Base-by-base conservation (phyloP, 2,113 vertebrate genomes). In the Callithrix jacchus region DNA sequence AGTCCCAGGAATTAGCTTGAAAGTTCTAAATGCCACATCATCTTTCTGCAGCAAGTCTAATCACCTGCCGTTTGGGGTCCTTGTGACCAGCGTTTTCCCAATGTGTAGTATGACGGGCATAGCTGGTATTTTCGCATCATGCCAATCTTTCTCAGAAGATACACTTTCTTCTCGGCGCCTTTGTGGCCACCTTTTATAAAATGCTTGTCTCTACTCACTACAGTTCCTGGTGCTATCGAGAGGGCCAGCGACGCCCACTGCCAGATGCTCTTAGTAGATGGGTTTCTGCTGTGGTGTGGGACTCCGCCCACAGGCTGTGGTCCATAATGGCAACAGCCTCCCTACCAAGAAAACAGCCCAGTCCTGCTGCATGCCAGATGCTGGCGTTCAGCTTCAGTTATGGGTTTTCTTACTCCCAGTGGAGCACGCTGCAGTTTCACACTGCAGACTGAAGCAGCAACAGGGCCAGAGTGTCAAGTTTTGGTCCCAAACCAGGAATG, bases 171-270 rank as follows among this genome's bases (percentile, higher is more conserved):
- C 30, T 76, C 42, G 30, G 16, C 16, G 11, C 21, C 47, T 66
- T 84, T 66, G 35, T 35, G 37, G 3, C 37, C 23, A 11, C 8
- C 11, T 73, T 71, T 87, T 54, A 9, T 54, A 76, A 54, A 18
- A 21, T 56, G 45, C 45, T 18, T 32, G 9, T 25, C 32, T 7
- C 56, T 54, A 21, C 47, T 86, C n/a, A 49, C 21, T 20, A 52
- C 52, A 27, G 25, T 5, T 61, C 3, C 27, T n/a, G 37, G 13
- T 17, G 10, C 40, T 52, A 12, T 47, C 32, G 68, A 89, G 32
- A 76, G 47, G 9, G 6, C 40, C 1, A 0, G 30, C 35, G 0
- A 1, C 37, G n/a, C 1, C 21, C 25, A 37, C 16, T 16, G 32
- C 3, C 12, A 37, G 49, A 18, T 14, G 10, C 21, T 79, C 4